These are phyloP conservation scores for Cryptotis parvus DNA, from an alignment of 2,113 vertebrate species.

Conservation along the genomic window DNA sequence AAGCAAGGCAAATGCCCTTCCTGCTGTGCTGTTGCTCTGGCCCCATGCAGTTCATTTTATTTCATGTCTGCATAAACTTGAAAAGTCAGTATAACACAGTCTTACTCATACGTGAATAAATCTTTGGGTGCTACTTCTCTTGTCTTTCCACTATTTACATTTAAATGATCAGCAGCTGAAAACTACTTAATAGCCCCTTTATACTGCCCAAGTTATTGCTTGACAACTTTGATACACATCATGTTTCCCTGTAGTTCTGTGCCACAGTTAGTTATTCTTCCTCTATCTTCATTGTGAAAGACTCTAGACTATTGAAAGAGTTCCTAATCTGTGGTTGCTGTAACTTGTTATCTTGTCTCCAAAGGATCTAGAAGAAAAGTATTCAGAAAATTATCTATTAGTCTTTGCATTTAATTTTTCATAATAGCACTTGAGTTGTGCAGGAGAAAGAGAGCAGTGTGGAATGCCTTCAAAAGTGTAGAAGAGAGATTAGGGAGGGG, in stretches of 20 bases:
- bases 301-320: background rate
- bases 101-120: too few species aligned
- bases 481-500: too few species aligned
- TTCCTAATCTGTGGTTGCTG: background rate
- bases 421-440: too few species aligned
- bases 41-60: background rate
- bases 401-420: background rate
- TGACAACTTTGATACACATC: background rate
- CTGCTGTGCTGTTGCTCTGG: too few species aligned
- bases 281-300: background rate
- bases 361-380: background rate
- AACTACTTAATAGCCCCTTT: background rate
- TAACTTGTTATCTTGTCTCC: rapidly evolving
- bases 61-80: background rate
- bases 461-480: too few species aligned
- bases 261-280: background rate
- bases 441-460: too few species aligned
- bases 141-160: background rate
- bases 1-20: too few species aligned
- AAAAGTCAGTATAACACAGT: background rate
- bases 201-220: background rate
- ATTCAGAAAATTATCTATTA: background rate
- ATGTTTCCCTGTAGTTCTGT: background rate
- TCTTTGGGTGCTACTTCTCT: background rate
- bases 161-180: background rate